These are phyloP conservation scores for Microctenopoma stevenorrisi DNA, from an alignment of 2,797 vertebrate species.

Conservation along the genomic window DNA sequence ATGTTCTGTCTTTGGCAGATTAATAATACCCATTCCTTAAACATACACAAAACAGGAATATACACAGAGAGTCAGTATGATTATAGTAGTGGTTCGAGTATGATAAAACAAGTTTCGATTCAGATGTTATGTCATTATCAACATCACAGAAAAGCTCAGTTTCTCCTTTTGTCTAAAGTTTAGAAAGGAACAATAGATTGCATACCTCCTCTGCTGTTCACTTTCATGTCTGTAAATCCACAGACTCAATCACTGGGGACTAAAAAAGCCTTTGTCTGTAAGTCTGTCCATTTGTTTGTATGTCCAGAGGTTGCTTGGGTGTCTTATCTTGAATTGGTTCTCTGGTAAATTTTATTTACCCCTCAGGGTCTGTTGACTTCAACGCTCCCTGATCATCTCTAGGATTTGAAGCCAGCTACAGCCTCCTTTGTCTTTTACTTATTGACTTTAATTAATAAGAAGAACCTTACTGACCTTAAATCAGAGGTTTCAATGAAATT, in stretches of 20 bases:
- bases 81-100: not conserved
- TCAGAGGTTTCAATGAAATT: conserved; percentile 33
- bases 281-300: conserved; percentile 1
- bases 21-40: not conserved
- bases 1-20: not conserved
- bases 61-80: not conserved
- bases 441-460: conserved; percentile 39
- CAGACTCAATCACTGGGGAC: conserved; percentile 39
- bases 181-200: conserved; percentile 40
- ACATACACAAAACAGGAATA: not conserved
- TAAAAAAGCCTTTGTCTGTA: conserved; percentile 42
- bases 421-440: conserved; percentile 34
- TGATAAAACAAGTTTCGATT: not conserved
- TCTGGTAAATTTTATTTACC: conserved; percentile 43
- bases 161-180: conserved; percentile 15
- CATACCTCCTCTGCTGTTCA: conserved; percentile 11
- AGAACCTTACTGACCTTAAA: conserved; percentile 25
- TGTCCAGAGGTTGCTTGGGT: conserved; percentile 41
- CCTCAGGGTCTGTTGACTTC: conserved; percentile 47
- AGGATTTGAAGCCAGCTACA: conserved; percentile 27
- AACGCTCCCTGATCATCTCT: conserved; percentile 27
- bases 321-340: conserved; percentile 35
- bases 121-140: not conserved
- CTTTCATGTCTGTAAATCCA: conserved; percentile 60
- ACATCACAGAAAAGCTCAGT: conserved; percentile 3